Evolutionary conservation across 2,113 vertebrate species (phyloP).

Genomic region (Pygoscelis adeliae): DNA sequence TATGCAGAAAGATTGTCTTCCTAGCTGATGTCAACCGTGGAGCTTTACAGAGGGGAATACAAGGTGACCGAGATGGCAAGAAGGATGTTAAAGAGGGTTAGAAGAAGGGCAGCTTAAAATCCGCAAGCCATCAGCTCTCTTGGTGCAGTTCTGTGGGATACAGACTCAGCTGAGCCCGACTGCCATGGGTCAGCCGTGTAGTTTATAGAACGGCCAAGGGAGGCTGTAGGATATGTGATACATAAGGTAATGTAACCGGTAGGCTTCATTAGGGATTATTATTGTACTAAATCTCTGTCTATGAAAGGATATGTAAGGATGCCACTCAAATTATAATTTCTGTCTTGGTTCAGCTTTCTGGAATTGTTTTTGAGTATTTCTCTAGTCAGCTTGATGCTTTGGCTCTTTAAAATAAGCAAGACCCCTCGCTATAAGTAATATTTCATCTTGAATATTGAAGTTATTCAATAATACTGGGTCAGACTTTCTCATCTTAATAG

Average conservation of each 20-base stretch:
- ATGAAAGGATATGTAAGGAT: background rate
- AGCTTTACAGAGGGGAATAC: background rate
- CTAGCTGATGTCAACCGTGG: rapidly evolving
- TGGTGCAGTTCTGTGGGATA: background rate
- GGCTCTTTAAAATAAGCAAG: background rate
- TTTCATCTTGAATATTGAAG: background rate
- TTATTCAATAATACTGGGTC: background rate
- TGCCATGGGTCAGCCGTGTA: rapidly evolving
- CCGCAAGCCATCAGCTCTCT: background rate
- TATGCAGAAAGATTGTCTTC: background rate
- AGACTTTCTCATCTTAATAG: background rate
- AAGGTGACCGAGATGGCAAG: background rate
- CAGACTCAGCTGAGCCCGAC: background rate
- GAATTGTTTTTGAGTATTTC: background rate
- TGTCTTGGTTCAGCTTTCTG: background rate
- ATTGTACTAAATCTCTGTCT: background rate
- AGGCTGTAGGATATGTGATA: background rate
- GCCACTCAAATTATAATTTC: background rate
- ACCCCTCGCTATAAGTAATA: background rate
- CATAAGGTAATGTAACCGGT: background rate
- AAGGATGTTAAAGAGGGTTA: background rate
- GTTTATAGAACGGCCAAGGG: background rate
- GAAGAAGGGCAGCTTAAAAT: background rate
- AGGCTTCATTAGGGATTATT: background rate
- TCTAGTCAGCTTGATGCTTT: background rate